These are phyloP conservation scores for Astreopora myriophthalma DNA, from an alignment of 64 coral and sea anemone species.

Conservation along the genomic window DNA sequence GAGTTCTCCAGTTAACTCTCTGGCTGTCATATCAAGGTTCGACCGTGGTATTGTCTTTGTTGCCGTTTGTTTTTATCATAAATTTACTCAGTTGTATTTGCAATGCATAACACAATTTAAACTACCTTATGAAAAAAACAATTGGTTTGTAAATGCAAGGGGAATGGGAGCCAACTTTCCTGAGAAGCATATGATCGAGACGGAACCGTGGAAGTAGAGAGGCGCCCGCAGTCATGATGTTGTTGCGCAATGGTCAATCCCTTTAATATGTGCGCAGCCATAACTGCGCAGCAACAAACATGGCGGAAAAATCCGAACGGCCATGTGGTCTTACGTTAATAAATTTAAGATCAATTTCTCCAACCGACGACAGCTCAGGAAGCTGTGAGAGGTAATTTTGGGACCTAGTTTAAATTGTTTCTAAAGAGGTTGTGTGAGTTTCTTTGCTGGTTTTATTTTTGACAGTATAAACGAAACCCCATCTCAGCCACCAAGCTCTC, in stretches of 20 bases:
- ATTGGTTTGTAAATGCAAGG: constrained; percentile 1
- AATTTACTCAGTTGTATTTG: constrained; percentile 54
- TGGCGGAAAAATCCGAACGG: constrained; percentile 56
- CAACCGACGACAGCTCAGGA: constrained; percentile 69
- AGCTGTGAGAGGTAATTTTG: constrained; percentile 56
- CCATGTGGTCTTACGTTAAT: constrained; percentile 19
- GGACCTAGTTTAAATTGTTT: not conserved
- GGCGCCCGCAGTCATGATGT: constrained; percentile 1
- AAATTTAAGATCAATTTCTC: constrained; percentile 60
- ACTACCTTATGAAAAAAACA: constrained; percentile 32
- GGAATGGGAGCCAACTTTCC: too few species aligned
- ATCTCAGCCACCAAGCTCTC: constrained; percentile 30
- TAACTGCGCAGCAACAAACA: constrained; percentile 23
- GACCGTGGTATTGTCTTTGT: not conserved
- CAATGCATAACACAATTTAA: constrained; percentile 6
- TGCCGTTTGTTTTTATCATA: not conserved
- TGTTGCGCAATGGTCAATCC: not conserved
- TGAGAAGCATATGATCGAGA: not conserved
- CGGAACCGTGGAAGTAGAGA: too few species aligned
- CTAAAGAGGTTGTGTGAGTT: not conserved
- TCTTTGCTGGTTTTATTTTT: not conserved
- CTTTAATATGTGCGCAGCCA: not conserved
- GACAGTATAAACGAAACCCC: constrained; percentile 17
- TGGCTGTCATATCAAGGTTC: not conserved
- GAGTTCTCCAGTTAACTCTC: not conserved